Base-by-base conservation (phyloP, 2,113 vertebrate species). In the Macrotis lagotis region DNA sequence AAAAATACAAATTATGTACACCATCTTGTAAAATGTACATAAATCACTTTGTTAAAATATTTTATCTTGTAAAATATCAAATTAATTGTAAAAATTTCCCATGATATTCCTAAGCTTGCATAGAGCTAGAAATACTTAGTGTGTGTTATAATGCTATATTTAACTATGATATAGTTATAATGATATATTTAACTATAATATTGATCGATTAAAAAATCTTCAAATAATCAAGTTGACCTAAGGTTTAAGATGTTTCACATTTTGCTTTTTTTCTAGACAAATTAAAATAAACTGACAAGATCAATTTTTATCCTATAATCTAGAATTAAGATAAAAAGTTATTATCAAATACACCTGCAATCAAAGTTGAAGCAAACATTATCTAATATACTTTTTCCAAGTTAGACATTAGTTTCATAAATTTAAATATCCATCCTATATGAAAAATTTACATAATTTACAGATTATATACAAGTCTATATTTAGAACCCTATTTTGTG, bases 51-150 rank as follows among this genome's bases (percentile, higher is more conserved):
- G 8, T 94, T 51, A 88, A 91, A 95, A 94, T 59, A 37, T 89
- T 16, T 97, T 50, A 91, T 90, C n/a, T 93, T 94, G 49, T 96
- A 47, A 96, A 91, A 49, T 48, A 49, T 90, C 59, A 94, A 95
- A 93, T 94, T 59, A 92, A 93, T 95, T 47, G 93, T 51, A 55
- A 91, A 96, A 95, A 55, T 92, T 47, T 90, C 89, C 66, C 26
- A 95, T 89, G 25, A 92, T 88, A n/a, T 94, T 96, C 47, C 92
- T 50, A 96, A 96, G 90, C 24, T 11, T 83, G 44, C 66, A 48
- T 44, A 92, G 90, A 92, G 95, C 50, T 19, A 44, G 66, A 83
- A 24, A 6, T 83, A 93, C 22, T 16, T 49, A 9, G 89, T 91
- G 92, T 16, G 93, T n/a, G n/a, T 55, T 50, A 96, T 53, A 93